phyloP scores from a whole-genome alignment of 2,888 invertebrate species.

The Mantis religiosa region DNA sequence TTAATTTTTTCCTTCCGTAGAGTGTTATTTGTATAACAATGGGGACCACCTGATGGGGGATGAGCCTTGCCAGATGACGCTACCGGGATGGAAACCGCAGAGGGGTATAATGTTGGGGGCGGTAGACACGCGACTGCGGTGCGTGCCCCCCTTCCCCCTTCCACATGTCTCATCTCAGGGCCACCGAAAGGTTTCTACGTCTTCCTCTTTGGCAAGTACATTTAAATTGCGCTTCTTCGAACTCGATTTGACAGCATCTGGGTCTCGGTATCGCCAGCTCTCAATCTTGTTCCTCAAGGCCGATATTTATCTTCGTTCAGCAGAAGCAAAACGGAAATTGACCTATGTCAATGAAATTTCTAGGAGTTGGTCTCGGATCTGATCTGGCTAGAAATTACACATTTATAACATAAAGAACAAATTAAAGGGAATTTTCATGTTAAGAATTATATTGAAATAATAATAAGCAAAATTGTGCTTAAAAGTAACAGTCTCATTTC shows the following conservation, averaged over 20 bases:
- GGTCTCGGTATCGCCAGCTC: background rate
- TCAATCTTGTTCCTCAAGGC: too few species aligned
- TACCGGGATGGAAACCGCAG: background rate
- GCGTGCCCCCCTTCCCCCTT: background rate
- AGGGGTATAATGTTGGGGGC: background rate
- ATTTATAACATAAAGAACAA: too few species aligned
- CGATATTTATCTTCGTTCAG: too few species aligned
- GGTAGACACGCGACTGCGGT: background rate
- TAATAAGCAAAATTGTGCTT: too few species aligned
- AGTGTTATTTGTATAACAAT: background rate
- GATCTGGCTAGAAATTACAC: too few species aligned
- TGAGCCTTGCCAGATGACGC: background rate
- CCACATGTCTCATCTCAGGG: background rate
- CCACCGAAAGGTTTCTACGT: background rate
- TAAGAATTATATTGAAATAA: too few species aligned
- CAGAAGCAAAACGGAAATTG: too few species aligned
- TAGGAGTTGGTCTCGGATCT: too few species aligned
- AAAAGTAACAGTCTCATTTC: too few species aligned
- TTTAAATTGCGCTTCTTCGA: background rate
- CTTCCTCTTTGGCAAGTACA: background rate
- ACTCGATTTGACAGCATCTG: background rate
- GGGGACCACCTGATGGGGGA: background rate
- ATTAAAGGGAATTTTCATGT: too few species aligned
- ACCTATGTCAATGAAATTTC: too few species aligned
- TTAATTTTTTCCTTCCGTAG: background rate